Base-by-base conservation (phyloP, 2,888 invertebrate genomes). In the Melinaea marsaeus region DNA sequence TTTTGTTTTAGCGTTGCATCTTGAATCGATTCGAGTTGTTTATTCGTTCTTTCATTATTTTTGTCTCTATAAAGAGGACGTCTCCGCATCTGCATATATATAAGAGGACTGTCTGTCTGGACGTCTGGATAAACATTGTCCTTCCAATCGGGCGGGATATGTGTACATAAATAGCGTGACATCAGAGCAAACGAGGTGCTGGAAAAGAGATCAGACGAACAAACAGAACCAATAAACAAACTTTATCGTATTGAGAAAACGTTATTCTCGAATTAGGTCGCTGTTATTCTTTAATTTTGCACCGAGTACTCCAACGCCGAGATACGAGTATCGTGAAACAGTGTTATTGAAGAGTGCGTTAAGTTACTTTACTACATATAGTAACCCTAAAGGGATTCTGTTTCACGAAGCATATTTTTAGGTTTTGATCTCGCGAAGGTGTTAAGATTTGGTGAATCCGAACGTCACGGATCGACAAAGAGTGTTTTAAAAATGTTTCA, bases 41-140 rank as follows among this genome's bases (percentile, higher is more conserved):
- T 4, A 6, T 6, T 37, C 37, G 37, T 37, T 37, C 37, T 6
- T 6, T 37, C 37, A 37, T 42, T 9, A 42, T 6, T 42, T 42
- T 42, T 42, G 7, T 9, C 42, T 42, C 9, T 3, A 9, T 42
- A 9, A 42, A 42, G 42, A 42, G 42, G 42, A 42, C 42, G 11
- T 42, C 9, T 9, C 42, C 11, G 1, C 11, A 32, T 51, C 9
- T 11, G 6, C 32, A 51, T 51, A n/a, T 32, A 51, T 51, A 32
- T 22, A 32, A 32, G 9, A 51, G 11, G 5, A n/a, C 51, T 32
- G 32, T 34, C 46, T 48, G 60, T 63, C 60, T 62, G 47, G 58
- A 54, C 48, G 60, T 63, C 60, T 62, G 47, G 58, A n/a, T 64
- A 37, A 42, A 54, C 59, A 54, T 54, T 54, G n/a, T 42, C 11